Percentiles rank a stretch among this genome's conserved stretches.
phyloP scores from a whole-genome alignment of 1,140 invertebrate genomes.

The Harlomillsia oculata region DNA sequence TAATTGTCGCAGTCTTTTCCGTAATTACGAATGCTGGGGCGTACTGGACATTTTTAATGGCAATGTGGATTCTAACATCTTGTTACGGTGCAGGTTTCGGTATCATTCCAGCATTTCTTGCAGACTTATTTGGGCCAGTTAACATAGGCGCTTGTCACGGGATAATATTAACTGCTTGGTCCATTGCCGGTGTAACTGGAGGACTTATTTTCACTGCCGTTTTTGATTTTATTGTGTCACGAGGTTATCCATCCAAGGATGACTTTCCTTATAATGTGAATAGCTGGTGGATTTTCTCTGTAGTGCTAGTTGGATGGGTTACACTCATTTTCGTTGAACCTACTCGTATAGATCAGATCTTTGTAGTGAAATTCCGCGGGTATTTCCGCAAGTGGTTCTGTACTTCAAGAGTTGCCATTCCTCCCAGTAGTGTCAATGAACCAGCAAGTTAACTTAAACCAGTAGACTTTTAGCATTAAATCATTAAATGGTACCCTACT shows the following conservation, averaged over 20 bases:
- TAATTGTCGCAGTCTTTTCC: slow-evolving; percentile 25
- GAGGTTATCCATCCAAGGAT: slow-evolving; percentile 1
- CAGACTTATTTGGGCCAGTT: slow-evolving; percentile 27
- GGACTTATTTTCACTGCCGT: slow-evolving; percentile 28
- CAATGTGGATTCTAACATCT: slow-evolving; percentile 23
- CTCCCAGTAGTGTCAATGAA: too few relatives aligned
- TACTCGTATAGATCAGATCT: background rate
- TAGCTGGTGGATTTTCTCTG: slow-evolving; percentile 24
- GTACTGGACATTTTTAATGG: slow-evolving; percentile 25
- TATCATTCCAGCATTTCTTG: slow-evolving; percentile 27
- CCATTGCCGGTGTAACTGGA: slow-evolving; percentile 27
- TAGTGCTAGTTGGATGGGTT: background rate
- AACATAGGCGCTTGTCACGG: slow-evolving; percentile 32
- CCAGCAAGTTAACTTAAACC: too few relatives aligned
- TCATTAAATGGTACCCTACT: too few relatives aligned
- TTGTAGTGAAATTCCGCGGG: too few relatives aligned
- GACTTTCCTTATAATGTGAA: slow-evolving; percentile 29
- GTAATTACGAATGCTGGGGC: slow-evolving; percentile 14
- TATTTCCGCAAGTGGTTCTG: too few relatives aligned
- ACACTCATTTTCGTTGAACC: background rate
- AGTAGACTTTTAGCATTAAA: too few relatives aligned
- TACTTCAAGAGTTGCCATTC: too few relatives aligned
- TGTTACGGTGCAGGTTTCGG: slow-evolving; percentile 32
- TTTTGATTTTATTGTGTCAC: slow-evolving; percentile 5
- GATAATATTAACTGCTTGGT: slow-evolving; percentile 31